Evolutionary conservation across 1,140 invertebrate species (phyloP).

Genomic region (Ceratoteleas bidentatus): DNA sequence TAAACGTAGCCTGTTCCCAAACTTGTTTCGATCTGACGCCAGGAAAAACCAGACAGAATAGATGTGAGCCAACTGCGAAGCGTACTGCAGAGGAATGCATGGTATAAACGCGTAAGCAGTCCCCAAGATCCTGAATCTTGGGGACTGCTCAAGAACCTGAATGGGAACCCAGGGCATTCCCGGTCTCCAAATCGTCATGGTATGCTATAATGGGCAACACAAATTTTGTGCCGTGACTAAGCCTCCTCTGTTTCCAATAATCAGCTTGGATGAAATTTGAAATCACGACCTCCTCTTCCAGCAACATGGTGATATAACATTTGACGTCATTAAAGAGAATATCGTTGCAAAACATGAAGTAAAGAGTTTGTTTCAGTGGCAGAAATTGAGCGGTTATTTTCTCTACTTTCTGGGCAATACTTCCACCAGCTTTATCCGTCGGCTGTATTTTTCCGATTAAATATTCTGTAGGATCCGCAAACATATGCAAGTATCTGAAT

Average conservation of each 20-base stretch:
- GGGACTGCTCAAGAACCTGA: constrained; percentile 51
- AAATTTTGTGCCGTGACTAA: constrained; percentile 7
- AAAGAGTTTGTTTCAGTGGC: no score
- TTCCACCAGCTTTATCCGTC: not conserved
- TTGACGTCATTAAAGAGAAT: not conserved
- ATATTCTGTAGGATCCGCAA: no score
- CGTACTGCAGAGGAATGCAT: constrained; percentile 47
- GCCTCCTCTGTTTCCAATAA: constrained; percentile 14
- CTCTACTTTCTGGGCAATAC: not conserved
- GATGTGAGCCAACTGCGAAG: constrained; percentile 50
- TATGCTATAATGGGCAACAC: constrained; percentile 21
- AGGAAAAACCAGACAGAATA: constrained; percentile 55
- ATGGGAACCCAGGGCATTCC: constrained; percentile 7
- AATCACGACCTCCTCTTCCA: not conserved
- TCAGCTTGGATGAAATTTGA: constrained; percentile 9
- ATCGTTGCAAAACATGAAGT: no score
- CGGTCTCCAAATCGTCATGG: constrained; percentile 47
- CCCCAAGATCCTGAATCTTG: no score
- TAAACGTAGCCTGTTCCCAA: no score
- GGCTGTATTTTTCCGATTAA: not conserved
- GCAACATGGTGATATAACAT: constrained; percentile 1
- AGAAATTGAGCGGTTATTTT: no score
- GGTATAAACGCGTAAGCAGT: constrained; percentile 60
- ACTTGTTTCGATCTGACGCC: constrained; percentile 3
- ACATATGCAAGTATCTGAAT: no score